These are phyloP conservation scores for Bombyx mandarina DNA, from an alignment of 1,140 invertebrate species.

Conservation along the genomic window DNA sequence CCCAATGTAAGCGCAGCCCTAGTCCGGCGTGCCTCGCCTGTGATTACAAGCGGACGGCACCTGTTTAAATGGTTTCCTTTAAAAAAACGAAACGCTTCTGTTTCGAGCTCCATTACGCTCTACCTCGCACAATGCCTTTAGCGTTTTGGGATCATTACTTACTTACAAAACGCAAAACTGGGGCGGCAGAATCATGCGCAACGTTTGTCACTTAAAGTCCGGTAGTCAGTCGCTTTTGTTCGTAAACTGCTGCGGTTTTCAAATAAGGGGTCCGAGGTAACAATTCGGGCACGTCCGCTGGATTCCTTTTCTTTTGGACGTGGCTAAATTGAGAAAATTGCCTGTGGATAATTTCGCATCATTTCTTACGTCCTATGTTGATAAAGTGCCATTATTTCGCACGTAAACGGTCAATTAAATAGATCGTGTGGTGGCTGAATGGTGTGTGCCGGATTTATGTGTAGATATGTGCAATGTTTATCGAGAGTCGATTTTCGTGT, in stretches of 20 bases:
- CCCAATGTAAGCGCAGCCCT: too few relatives aligned
- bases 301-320: constrained; percentile 27
- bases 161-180: constrained; percentile 35
- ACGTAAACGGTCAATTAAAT: neutral
- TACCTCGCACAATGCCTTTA: constrained; percentile 59
- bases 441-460: constrained; percentile 34
- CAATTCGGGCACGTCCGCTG: constrained; percentile 29
- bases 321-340: constrained; percentile 49
- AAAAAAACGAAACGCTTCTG: constrained; percentile 60
- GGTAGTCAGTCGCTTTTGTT: constrained; percentile 45
- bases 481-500: too few relatives aligned
- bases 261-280: constrained; percentile 25
- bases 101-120: constrained; percentile 61
- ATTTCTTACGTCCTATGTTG: too few relatives aligned
- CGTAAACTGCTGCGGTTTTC: constrained; percentile 21
- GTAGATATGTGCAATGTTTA: too few relatives aligned
- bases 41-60: constrained; percentile 65
- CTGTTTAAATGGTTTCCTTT: constrained; percentile 65
- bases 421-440: constrained; percentile 12
- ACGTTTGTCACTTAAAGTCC: constrained; percentile 53
- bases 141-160: constrained; percentile 31
- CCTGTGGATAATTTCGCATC: neutral
- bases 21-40: constrained; percentile 42
- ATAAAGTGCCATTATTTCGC: too few relatives aligned
- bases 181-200: constrained; percentile 42